Evolutionary conservation across 2,888 invertebrate genomes (phyloP), one percentile per base, ranked within the genome.

Genomic region (Lithodes maja): DNA sequence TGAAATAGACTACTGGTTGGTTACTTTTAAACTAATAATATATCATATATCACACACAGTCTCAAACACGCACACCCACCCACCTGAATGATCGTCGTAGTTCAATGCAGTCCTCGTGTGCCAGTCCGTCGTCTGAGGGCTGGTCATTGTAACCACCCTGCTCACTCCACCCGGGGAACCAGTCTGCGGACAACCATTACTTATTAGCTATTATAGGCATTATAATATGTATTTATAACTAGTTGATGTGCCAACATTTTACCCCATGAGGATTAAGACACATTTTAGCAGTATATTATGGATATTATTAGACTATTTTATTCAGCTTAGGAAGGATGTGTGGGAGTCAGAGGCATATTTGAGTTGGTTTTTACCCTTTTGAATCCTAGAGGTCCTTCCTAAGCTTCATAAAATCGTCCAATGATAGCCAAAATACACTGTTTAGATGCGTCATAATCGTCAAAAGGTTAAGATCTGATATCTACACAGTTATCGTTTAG

Each of bases 31-130:
- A 75, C 33, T n/a, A 33, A 33, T 33, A 33, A 33, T 33, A 33
- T 33, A 33, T 33, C 52, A 78, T n/a, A 78, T n/a, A 7, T 74
- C 74, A 74, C 74, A 74, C 74, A n/a, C 74, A 74, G 15, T n/a
- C 74, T 15, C 74, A 74, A 5, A 74, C n/a, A 74, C 74, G n/a
- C 74, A 74, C 74, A 74, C n/a, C 3, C 74, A 74, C 17, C 74
- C 9, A 90, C 90, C 80, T 83, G 93, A 96, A 97, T 92, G 95
- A 94, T 79, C 96, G 94, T 7, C 97, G 94, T 5, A 96, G 95
- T 93, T 97, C 97, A 87, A 97, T 96, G 93, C 97, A 97, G 94
- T 97, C 97, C 93, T 97, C 97, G 3, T 96, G 95, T 50, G 96
- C 96, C 12, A 96, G 95, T 0, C 97, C 97, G 93, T 97, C 97